A percentile compares a stretch with the other conserved stretches of the same genome.
These are phyloP conservation scores for Dioctria rufipes DNA, from an alignment of 2,888 invertebrate genomes.

Conservation along the genomic window DNA sequence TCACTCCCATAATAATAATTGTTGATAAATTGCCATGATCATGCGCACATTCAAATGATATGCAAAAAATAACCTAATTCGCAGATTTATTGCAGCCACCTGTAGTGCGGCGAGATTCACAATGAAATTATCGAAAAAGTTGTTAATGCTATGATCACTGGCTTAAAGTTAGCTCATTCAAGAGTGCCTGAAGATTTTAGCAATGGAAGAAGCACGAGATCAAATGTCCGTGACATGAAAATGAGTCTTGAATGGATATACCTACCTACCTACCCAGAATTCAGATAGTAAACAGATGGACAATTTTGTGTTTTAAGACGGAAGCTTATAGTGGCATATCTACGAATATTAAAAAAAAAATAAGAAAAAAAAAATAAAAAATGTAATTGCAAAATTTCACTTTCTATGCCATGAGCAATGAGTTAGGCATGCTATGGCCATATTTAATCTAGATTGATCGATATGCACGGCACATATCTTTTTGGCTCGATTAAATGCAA, in stretches of 20 bases:
- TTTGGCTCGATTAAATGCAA: not conserved
- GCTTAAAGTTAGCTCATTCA: not conserved
- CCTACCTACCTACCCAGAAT: not conserved
- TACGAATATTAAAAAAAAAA: not conserved
- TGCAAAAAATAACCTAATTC: slow-evolving; percentile 39
- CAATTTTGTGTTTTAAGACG: not conserved
- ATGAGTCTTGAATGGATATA: not conserved
- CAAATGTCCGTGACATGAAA: slow-evolving; percentile 41
- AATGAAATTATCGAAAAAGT: slow-evolving; percentile 12
- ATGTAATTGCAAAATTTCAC: slow-evolving; percentile 43
- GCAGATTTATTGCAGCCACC: slow-evolving; percentile 40
- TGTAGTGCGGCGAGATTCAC: slow-evolving; percentile 14
- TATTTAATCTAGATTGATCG: slow-evolving; percentile 16
- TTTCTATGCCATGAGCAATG: slow-evolving; percentile 14
- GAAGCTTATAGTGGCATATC: slow-evolving; percentile 14
- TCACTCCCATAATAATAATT: not conserved
- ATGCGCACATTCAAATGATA: slow-evolving; percentile 37
- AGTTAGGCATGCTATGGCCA: slow-evolving; percentile 6
- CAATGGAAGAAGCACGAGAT: slow-evolving; percentile 16
- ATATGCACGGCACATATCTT: not conserved
- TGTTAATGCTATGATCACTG: slow-evolving; percentile 3
- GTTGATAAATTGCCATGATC: slow-evolving; percentile 16
- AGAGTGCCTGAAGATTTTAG: not conserved
- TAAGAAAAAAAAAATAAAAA: not conserved
- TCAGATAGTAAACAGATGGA: slow-evolving; percentile 4